These are phyloP conservation scores for Bufotes viridis DNA, from an alignment of 2,797 vertebrate species.

Conservation along the genomic window DNA sequence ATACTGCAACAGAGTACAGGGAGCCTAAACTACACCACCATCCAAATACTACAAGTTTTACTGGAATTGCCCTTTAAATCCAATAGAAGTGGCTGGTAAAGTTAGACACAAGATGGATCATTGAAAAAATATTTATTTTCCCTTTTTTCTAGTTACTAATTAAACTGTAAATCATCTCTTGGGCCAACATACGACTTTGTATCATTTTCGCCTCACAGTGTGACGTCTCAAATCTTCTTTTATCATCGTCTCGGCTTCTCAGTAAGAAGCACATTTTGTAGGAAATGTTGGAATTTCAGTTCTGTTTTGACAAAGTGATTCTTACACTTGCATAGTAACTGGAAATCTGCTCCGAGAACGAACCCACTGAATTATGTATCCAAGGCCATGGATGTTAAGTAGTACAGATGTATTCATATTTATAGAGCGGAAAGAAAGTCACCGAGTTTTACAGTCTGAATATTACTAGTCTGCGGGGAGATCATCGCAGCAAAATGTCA, in stretches of 20 bases:
- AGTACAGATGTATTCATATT: slow-evolving; percentile 23
- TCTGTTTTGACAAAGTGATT: slow-evolving; percentile 24
- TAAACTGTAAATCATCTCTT: background rate
- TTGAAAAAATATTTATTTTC: background rate
- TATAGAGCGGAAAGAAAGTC: background rate
- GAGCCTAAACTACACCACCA: background rate
- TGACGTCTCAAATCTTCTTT: background rate
- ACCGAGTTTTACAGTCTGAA: background rate
- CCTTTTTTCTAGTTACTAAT: background rate
- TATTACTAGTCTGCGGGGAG: background rate
- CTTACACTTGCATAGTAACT: slow-evolving; percentile 13
- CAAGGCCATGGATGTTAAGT: slow-evolving; percentile 24
- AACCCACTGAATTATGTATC: slow-evolving; percentile 28
- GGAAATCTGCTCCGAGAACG: background rate
- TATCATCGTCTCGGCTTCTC: background rate
- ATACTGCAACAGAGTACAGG: background rate
- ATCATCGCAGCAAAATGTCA: background rate
- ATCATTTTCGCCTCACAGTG: background rate
- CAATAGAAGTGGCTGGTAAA: background rate
- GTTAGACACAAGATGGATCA: background rate
- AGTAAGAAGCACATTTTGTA: background rate
- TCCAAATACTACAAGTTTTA: no score
- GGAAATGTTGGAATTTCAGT: background rate
- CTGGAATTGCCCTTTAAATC: background rate
- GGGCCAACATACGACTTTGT: background rate